These are phyloP conservation scores for Mesembrinibis cayennensis DNA, from an alignment of 2,113 vertebrate species.

Conservation along the genomic window DNA sequence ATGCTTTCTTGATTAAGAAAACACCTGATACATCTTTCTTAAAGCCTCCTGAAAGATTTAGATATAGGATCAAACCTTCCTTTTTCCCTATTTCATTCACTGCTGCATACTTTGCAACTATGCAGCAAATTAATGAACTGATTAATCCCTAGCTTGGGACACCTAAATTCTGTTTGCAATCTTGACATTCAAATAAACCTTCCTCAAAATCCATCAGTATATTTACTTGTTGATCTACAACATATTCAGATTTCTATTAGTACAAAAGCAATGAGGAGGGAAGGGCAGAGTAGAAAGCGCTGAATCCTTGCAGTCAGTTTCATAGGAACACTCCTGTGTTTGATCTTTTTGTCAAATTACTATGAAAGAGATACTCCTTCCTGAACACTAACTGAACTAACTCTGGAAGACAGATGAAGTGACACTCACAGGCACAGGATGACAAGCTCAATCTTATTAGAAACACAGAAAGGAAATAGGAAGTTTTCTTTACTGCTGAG, in stretches of 20 bases:
- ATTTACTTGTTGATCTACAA: not conserved
- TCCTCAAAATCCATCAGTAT: not conserved
- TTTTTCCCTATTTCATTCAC: not conserved
- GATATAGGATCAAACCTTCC: not conserved
- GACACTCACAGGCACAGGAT: not conserved
- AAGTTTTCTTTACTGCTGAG: slow-evolving; percentile 25
- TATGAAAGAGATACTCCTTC: not conserved
- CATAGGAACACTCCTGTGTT: not conserved
- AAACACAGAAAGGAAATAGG: not conserved
- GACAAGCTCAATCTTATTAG: not conserved
- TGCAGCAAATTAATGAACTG: not conserved
- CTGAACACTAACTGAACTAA: not conserved
- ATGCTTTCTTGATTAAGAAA: not conserved
- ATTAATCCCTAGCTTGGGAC: not conserved
- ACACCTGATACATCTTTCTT: not conserved
- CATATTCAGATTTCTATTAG: not conserved
- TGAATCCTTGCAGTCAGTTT: not conserved
- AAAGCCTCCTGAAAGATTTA: not conserved
- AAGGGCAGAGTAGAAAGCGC: not conserved
- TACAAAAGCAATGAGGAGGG: not conserved
- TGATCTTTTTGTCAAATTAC: not conserved
- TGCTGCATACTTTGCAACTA: not conserved
- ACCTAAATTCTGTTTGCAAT: not conserved
- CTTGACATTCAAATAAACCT: not conserved
- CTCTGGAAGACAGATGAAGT: not conserved